Base-by-base conservation (phyloP, 2,113 vertebrate genomes). In the Macquaria australasica region DNA sequence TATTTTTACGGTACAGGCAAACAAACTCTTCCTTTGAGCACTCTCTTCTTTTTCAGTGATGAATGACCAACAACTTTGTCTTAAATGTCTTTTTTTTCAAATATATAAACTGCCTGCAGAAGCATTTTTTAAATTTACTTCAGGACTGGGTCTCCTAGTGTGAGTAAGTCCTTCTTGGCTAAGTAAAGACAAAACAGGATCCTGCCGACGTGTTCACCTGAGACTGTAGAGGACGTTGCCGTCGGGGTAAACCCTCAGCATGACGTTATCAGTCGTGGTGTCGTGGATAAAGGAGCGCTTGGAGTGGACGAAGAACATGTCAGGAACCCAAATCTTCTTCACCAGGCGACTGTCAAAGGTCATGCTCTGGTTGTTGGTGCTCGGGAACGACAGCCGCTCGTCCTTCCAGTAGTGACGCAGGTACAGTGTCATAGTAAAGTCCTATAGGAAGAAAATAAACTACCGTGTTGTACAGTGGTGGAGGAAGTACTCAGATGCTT, bases 231-330 rank as follows among this genome's bases (percentile, higher is more conserved):
- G 97, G 53, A 99, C 98, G 48, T 97, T 98, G 75, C 98, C 98
- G 0, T 99, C 98, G 0, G 98, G 98, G 89, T 98, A 97, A 34
- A 99, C 98, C 5, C 98, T 95, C 79, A 99, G 94, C 98, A 99
- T 99, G 89, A 99, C 97, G 0, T 99, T 99, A 86, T 99, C 98
- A 0, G 97, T 99, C 28, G 98, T 99, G 73, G 98, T 99, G 94
- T 98, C 98, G 0, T 99, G 98, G 91, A 99, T 99, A 89, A 99
- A 99, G 53, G 98, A 99, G 45, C 97, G 96, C 89, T 99, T 99
- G 43, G 98, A 99, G 91, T 99, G 98, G 66, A 99, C 98, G 0
- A 99, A 99, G 87, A 99, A 99, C 97, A 99, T 98, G 91, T 99
- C 98, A 0, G 98, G 98, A 2, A 99, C 98, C 98, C 98, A 99